Base-by-base conservation (phyloP, 2,113 vertebrate species). In the Saguinus imperator region DNA sequence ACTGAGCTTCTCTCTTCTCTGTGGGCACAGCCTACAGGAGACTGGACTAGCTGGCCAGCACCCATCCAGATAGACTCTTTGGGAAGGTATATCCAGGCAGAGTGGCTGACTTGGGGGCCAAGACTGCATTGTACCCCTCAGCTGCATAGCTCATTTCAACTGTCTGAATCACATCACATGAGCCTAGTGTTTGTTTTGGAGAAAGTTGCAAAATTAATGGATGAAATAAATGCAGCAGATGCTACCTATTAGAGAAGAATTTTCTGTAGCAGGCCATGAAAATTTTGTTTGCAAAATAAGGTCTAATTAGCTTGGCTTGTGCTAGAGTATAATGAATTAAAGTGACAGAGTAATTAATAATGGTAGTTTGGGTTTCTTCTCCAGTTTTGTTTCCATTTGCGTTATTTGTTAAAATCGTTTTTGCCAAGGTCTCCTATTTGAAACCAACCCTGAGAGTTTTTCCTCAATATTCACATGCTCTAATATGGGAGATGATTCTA, bases 231-330 rank as follows among this genome's bases (percentile, higher is more conserved):
- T 94, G 50, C 84, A 92, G 57, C 97, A 98, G 96, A 98, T 96
- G 96, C 96, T 94, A 95, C 93, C 92, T 97, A 97, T 97, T 97
- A 97, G 94, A 81, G 87, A 97, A 97, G 96, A 97, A 97, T 97
- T 97, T 92, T 50, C 72, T 97, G 92, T 92, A 94, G 95, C 76
- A 87, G 95, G 87, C 96, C 94, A 94, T 94, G 87, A 94, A 96
- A 97, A 84, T 94, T 94, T 89, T 95, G 87, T 96, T 97, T 97
- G 80, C 87, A 97, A 97, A 97, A 97, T 97, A 97, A 95, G 90
- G 77, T 80, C 58, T 97, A 97, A 97, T 98, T 98, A 97, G 89
- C 91, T 95, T 98, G 96, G 93, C 82, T 82, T 93, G 61, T 72
- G 75, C 70, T 93, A 66, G 80, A 96, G 57, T n/a, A 89, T 72